Base-by-base conservation (phyloP, 1,140 invertebrate genomes). In the Drosophila kepulauana region DNA sequence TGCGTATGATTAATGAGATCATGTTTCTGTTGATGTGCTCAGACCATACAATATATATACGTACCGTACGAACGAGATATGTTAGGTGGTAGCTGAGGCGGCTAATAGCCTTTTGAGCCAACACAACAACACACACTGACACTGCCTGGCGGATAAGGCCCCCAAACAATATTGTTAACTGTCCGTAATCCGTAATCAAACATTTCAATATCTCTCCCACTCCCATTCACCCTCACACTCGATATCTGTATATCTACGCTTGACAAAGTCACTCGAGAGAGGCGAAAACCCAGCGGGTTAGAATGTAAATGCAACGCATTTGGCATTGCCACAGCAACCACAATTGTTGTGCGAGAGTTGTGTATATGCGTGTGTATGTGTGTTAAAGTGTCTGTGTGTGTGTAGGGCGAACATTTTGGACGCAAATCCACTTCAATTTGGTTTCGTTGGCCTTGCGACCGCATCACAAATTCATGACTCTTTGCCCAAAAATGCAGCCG, bases 1-100 rank as follows among this genome's bases (percentile, higher is more conserved):
- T 88, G 78, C 80, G 72, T 88, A 87, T 87, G 84, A 87, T 87
- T 87, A 87, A 87, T 87, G 84, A 82, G 84, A 78, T 87, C 84
- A 81, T 88, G 84, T 87, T 87, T 82, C 87, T 88, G 80, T 87
- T 88, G 84, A 79, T 79, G 71, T 76, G 71, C 13, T 30, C 49
- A 67, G 45, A 20, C 48, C 41, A 16, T 35, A 48, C 25, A 43
- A 25, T 25, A 25, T 25, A 20, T 20, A 25, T 0, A 25, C 20
- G 20, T 3, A 20, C 20, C 20, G 20, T 20, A 20, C 20, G 3
- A 3, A 25, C 20, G 20, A 25, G 20, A 25, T 25, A 25, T 25
- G 20, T 25, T n/a, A 15, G 8, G 7, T 28, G 8, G 38, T 33
- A 38, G 16, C 13, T 35, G 15, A 45, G 41, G 41, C 10, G 20